Conservation (phyloP, 2,113 vertebrate genomes). For the Epinephelus cyanopodus region DNA sequence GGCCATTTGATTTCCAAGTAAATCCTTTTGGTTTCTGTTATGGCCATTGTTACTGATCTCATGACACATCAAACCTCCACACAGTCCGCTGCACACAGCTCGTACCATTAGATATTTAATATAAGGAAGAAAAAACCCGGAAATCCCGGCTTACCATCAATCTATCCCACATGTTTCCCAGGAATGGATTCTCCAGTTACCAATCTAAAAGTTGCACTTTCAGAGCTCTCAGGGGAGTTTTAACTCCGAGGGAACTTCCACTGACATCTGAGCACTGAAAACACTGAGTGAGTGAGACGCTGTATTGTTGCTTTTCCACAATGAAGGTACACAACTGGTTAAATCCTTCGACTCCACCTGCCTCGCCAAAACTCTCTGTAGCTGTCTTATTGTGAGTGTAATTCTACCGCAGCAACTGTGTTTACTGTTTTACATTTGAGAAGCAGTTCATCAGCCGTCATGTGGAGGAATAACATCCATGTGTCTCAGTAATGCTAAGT, state of each 20-base stretch:
- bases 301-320: constrained; percentile 46
- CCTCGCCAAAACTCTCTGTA: constrained; percentile 17
- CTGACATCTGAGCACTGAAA: constrained; percentile 61
- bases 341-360: constrained; percentile 33
- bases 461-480: neutral
- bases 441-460: constrained; percentile 10
- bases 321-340: constrained; percentile 26
- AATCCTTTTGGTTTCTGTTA: constrained; percentile 30
- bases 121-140: constrained; percentile 2
- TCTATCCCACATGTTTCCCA: constrained; percentile 24
- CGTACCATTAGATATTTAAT: constrained; percentile 12
- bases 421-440: constrained; percentile 19
- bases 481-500: neutral
- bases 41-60: constrained; percentile 2
- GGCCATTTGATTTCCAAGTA: constrained; percentile 30
- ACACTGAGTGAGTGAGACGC: constrained; percentile 30
- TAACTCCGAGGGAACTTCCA: constrained; percentile 68
- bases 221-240: constrained; percentile 7
- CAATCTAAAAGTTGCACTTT: constrained; percentile 13
- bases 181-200: constrained; percentile 53
- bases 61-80: neutral
- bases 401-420: constrained; percentile 23
- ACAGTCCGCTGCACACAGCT: neutral
- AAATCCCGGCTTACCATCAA: constrained; percentile 16
- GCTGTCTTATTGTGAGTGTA: neutral